A percentile compares a stretch with the other conserved stretches of the same genome.
These are phyloP conservation scores for Steinernema hermaphroditum DNA, from an alignment of 2,888 invertebrate species.

Conservation along the genomic window DNA sequence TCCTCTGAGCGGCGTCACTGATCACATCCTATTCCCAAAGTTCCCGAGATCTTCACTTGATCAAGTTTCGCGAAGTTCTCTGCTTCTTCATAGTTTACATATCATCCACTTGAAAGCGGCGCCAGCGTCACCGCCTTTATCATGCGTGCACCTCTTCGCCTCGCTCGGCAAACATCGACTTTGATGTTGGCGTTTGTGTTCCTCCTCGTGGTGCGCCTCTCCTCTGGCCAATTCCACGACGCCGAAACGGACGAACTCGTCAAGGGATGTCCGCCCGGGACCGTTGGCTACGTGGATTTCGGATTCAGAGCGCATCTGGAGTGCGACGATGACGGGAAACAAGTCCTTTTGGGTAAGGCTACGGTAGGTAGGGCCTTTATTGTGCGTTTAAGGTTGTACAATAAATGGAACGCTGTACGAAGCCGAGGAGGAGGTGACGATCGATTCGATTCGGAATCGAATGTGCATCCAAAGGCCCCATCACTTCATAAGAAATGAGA, in stretches of 20 bases:
- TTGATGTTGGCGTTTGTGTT: neutral
- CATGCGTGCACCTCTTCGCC: neutral
- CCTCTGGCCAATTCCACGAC: neutral
- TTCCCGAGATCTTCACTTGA: too few relatives aligned
- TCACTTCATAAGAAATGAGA: constrained; percentile 21
- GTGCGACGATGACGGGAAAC: constrained; percentile 2
- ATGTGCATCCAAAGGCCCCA: neutral
- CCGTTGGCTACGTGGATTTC: neutral
- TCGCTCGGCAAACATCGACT: neutral
- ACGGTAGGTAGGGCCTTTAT: too few relatives aligned
- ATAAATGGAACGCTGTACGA: constrained; percentile 4
- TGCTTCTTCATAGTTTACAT: too few relatives aligned
- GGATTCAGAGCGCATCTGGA: constrained; percentile 14
- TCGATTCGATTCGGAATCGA: neutral
- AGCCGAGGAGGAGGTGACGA: constrained; percentile 8
- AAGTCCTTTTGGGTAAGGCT: constrained; percentile 8
- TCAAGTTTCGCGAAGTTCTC: too few relatives aligned
- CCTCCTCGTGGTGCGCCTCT: neutral
- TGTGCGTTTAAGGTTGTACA: constrained; percentile 12
- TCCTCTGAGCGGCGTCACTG: too few relatives aligned
- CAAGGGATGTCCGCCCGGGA: constrained; percentile 11
- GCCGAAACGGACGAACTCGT: neutral
- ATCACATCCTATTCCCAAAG: too few relatives aligned
- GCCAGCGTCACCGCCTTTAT: neutral
- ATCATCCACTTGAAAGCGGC: too few relatives aligned